A percentile compares a stretch with the other conserved stretches of the same genome.
phyloP scores from a whole-genome alignment of 2,888 invertebrate species.

The Lutraria lutraria region DNA sequence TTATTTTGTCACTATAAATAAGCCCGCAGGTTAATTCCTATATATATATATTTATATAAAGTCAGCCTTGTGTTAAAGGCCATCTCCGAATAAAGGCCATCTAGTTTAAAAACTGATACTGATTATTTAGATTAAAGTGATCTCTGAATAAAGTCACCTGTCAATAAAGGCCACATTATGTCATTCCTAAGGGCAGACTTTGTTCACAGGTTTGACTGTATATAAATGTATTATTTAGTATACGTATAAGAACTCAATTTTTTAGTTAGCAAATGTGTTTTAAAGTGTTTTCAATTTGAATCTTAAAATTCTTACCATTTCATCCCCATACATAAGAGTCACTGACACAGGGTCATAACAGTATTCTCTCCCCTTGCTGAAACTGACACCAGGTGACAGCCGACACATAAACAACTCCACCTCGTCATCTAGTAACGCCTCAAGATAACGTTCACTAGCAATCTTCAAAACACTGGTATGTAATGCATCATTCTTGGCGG shows the following conservation, averaged over 20 bases:
- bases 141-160: too few relatives aligned
- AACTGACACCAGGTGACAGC: conserved; percentile 28
- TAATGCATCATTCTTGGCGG: neutral
- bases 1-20: too few relatives aligned
- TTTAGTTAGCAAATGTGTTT: neutral
- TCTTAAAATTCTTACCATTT: conserved; percentile 57
- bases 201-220: too few relatives aligned
- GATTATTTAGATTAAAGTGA: too few relatives aligned
- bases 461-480: conserved; percentile 28
- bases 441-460: conserved; percentile 51
- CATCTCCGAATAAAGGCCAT: too few relatives aligned
- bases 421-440: conserved; percentile 60
- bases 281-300: neutral
- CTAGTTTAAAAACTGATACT: too few relatives aligned
- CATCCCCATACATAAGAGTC: conserved; percentile 59
- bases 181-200: too few relatives aligned
- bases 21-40: too few relatives aligned
- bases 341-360: conserved; percentile 61
- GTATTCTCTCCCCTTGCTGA: conserved; percentile 13
- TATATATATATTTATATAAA: too few relatives aligned
- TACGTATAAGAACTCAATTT: neutral
- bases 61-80: too few relatives aligned
- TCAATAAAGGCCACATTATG: too few relatives aligned
- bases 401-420: conserved; percentile 52
- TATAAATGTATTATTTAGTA: too few relatives aligned